A percentile compares a stretch with the other conserved stretches of the same genome.
phyloP scores from a whole-genome alignment of 2,888 invertebrate species.

The Tachina fera region DNA sequence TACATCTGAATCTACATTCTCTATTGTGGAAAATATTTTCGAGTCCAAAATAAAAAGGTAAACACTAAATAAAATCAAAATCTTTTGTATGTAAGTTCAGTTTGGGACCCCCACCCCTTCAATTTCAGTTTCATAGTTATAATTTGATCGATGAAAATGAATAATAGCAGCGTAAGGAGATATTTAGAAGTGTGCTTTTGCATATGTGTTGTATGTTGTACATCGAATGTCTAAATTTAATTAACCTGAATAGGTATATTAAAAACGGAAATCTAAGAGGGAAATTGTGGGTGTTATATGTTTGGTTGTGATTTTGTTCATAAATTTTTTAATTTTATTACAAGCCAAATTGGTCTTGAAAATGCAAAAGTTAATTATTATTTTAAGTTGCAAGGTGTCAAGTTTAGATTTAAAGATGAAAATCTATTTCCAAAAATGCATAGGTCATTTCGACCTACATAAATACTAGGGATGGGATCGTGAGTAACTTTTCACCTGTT shows the following conservation, averaged over 20 bases:
- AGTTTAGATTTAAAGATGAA: too few relatives aligned
- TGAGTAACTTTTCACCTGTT: too few relatives aligned
- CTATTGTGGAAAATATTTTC: too few relatives aligned
- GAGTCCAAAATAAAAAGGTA: too few relatives aligned
- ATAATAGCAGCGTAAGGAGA: constrained; percentile 46
- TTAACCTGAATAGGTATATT: constrained; percentile 51
- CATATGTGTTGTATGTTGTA: constrained; percentile 8
- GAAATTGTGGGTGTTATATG: constrained; percentile 56
- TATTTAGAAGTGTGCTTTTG: background rate
- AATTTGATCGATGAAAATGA: constrained; percentile 11
- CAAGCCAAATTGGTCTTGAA: background rate
- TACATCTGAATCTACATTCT: constrained; percentile 6
- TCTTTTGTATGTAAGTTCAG: constrained; percentile 49
- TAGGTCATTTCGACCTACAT: background rate
- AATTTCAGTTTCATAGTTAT: background rate
- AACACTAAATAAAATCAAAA: too few relatives aligned
- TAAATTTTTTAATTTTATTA: background rate
- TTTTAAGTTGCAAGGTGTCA: too few relatives aligned
- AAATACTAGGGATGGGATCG: too few relatives aligned
- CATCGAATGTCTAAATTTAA: constrained; percentile 53
- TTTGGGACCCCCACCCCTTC: background rate
- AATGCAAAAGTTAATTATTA: too few relatives aligned
- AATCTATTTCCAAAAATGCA: background rate
- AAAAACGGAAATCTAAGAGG: background rate
- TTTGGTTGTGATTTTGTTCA: background rate